Base-by-base conservation (phyloP, 35 echinoderm and acorn worm species). In the Anneissia japonica region DNA sequence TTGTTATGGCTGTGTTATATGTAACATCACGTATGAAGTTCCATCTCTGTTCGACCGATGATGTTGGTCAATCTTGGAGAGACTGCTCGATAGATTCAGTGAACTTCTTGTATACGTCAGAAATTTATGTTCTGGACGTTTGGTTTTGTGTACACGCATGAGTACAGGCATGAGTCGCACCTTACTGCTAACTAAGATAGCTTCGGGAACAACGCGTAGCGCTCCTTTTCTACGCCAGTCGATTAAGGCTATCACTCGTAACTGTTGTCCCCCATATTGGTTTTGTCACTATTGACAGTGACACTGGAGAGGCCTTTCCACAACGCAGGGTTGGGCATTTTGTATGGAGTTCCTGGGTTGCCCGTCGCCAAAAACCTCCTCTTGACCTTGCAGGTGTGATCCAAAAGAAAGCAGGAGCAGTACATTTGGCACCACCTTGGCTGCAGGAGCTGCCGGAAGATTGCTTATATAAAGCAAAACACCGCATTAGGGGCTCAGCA, bases 381-480 rank as follows among this genome's bases (percentile, higher is more conserved):
- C 87, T 89, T 34, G 79, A 17, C 87, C 87, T 89, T 46, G 34
- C 81, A 74, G 87, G 46, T 84, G 80, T 89, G 32, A 72, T 89
- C 87, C 87, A 84, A 35, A 84, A 74, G 73, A 84, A 36, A 84
- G 81, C 88, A 90, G 81, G n/a, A 89, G 82, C 88, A 83, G 40
- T 84, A 90, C 81, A 51, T 88, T 38, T 88, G 77, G 86, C 46
- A 88, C 46, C 41, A 88, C 0, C 35, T 91, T 91, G 89, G 89
- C 55, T 91, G 83, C 83, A 91, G 89, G 76, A 91, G 74, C 40
- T 87, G 73, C 38, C 75, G 38, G 74, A 77, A 77, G 28, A 28
- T 11, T 31, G 51, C 10, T 55, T 17, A 0, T 30, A 30, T 31
- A 3, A 28, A 34, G 3, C 9, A 37, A 10, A 35, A 0, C 3